Evolutionary conservation across 30 jellyfish, hydroid and myxozoan species (phyloP).

Genomic region (Nemopilema nomurai): DNA sequence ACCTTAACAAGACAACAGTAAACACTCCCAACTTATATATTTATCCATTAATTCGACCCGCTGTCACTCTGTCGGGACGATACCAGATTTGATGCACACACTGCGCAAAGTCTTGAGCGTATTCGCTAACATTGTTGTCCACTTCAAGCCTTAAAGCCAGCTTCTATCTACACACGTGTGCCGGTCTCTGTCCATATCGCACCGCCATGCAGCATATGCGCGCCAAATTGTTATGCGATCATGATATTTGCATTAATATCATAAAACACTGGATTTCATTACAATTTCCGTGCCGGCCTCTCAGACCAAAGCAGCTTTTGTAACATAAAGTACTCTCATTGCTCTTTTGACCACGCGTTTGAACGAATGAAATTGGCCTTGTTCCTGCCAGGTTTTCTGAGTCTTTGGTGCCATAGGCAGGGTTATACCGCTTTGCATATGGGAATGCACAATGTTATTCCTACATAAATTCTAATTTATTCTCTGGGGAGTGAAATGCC

Average conservation of each 20-base stretch:
- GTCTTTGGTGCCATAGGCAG: no score
- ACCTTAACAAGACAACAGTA: not conserved
- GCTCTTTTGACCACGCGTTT: constrained; percentile 13
- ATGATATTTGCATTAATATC: not conserved
- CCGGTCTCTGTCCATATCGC: not conserved
- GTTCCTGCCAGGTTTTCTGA: not conserved
- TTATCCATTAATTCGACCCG: not conserved
- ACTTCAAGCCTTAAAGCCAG: not conserved
- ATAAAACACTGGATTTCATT: not conserved
- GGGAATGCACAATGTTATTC: no score
- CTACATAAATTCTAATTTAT: no score
- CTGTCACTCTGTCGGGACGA: not conserved
- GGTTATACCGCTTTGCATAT: no score
- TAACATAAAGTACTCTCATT: not conserved
- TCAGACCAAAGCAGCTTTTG: constrained; percentile 4
- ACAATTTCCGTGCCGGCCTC: constrained; percentile 22
- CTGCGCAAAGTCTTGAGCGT: not conserved
- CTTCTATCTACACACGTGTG: constrained; percentile 8
- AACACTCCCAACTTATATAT: not conserved
- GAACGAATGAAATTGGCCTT: not conserved
- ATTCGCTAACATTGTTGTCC: not conserved
- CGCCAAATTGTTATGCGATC: constrained; percentile 14
- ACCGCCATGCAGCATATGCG: no score
- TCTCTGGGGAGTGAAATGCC: no score
- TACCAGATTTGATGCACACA: not conserved